phyloP scores from a whole-genome alignment of 2,113 vertebrate genomes.

The Eolophus roseicapilla region DNA sequence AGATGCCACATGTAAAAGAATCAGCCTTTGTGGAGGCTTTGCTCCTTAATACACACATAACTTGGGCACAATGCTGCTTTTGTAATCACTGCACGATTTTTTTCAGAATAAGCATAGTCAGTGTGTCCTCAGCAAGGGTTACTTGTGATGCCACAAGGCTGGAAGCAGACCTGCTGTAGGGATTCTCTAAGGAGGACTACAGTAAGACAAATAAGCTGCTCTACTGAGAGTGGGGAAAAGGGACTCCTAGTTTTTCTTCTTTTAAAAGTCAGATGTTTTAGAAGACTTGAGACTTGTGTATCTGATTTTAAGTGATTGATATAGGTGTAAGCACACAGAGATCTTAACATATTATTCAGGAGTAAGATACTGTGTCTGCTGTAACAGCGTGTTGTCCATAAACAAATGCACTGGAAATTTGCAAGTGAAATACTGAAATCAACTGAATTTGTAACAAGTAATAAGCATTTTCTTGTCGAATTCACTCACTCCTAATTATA shows the following conservation, averaged over 20 bases:
- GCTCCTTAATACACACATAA: too few species aligned
- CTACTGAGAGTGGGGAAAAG: background rate
- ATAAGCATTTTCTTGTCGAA: conserved; percentile 40
- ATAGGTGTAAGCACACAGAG: background rate
- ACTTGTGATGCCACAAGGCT: background rate
- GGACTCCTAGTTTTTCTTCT: background rate
- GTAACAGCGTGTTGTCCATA: background rate
- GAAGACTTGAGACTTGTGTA: background rate
- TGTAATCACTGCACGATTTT: background rate
- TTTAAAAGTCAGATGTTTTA: background rate
- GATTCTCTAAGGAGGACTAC: background rate
- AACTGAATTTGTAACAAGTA: background rate
- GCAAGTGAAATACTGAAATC: background rate
- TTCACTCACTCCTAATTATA: conserved; percentile 51
- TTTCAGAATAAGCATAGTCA: background rate
- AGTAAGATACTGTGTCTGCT: background rate
- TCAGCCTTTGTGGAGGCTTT: background rate
- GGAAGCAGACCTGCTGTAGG: background rate
- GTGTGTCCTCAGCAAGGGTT: background rate
- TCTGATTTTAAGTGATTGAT: background rate
- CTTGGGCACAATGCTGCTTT: background rate
- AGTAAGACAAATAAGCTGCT: background rate
- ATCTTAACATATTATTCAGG: background rate
- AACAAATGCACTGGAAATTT: background rate
- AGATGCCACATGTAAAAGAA: background rate